Evolutionary conservation across 1,140 invertebrate species (phyloP).

Genomic region (Tetragnatha versicolor): DNA sequence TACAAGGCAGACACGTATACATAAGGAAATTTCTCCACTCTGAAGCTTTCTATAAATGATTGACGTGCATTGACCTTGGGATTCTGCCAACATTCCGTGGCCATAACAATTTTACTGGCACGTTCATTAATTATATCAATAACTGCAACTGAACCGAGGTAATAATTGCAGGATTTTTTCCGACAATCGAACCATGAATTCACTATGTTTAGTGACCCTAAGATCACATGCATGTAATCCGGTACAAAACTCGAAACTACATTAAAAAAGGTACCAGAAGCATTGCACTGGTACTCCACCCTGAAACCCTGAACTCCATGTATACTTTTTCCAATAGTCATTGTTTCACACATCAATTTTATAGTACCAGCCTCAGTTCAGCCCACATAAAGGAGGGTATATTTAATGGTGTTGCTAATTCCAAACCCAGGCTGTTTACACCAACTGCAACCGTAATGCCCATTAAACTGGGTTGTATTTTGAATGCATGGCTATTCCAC

Average conservation of each 20-base stretch:
- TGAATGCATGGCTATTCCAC: background rate
- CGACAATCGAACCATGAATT: too few species aligned
- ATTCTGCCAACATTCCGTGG: background rate
- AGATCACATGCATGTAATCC: too few species aligned
- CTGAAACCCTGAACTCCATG: background rate
- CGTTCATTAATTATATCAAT: background rate
- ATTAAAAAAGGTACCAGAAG: too few species aligned
- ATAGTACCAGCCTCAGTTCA: background rate
- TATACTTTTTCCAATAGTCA: background rate
- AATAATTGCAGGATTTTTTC: background rate
- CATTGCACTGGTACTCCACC: too few species aligned
- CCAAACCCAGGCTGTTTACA: background rate
- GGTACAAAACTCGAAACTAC: too few species aligned
- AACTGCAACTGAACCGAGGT: background rate
- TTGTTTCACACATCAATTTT: background rate
- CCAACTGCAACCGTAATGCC: conserved; percentile 12
- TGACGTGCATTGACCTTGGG: background rate
- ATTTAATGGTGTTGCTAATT: background rate
- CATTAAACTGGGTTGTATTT: conserved; percentile 24
- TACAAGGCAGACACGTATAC: background rate
- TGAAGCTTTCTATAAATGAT: background rate
- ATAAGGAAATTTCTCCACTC: background rate
- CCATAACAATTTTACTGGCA: background rate
- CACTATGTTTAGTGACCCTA: too few species aligned
- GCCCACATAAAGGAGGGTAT: background rate